Evolutionary conservation across 2,888 invertebrate species (phyloP).

Genomic region (Dascillus cervinus): DNA sequence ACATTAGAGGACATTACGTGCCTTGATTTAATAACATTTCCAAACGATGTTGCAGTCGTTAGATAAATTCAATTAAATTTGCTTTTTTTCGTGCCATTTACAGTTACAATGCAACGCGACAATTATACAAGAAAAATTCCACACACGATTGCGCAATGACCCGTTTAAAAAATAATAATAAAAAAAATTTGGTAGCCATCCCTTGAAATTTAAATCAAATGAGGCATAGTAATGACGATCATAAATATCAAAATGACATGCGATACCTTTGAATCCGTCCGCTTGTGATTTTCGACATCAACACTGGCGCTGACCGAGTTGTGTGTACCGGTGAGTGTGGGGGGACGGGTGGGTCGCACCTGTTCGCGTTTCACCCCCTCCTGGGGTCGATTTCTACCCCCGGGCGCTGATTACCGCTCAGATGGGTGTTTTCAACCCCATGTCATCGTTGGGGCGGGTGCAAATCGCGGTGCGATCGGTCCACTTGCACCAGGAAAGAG

Average conservation of each 20-base stretch:
- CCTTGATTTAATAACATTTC: not conserved
- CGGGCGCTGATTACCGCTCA: constrained; percentile 10
- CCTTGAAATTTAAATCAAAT: not conserved
- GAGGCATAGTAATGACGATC: constrained; percentile 24
- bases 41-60: not conserved
- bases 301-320: constrained; percentile 30
- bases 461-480: constrained; percentile 32
- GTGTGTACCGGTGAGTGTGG: constrained; percentile 26
- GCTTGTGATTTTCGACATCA: constrained; percentile 36
- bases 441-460: constrained; percentile 12
- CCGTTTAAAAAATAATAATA: too few species aligned
- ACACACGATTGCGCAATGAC: too few species aligned
- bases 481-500: constrained; percentile 55
- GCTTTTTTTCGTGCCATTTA: too few species aligned
- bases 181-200: too few species aligned
- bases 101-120: too few species aligned
- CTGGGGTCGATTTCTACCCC: constrained; percentile 18
- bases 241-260: constrained; percentile 31
- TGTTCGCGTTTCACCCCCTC: constrained; percentile 37
- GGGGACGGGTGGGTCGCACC: constrained; percentile 33
- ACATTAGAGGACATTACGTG: not conserved
- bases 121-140: too few species aligned
- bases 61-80: not conserved
- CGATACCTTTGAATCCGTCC: constrained; percentile 33
- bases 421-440: constrained; percentile 9